Evolutionary conservation across 23 tunicate genomes (phyloP).

Genomic region (Phallusia fumigata): DNA sequence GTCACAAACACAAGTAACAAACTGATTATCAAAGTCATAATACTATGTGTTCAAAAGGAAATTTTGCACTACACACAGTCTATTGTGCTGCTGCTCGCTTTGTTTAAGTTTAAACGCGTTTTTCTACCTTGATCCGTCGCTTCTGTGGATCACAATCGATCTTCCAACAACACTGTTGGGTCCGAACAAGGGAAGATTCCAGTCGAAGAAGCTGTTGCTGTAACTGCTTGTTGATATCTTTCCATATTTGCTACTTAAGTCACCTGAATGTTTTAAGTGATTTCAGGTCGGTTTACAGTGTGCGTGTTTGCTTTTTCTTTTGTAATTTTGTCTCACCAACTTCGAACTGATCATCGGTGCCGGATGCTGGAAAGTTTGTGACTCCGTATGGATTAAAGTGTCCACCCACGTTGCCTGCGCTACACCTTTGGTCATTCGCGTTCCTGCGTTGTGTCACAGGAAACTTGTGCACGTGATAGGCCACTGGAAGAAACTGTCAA

Average conservation of each 20-base stretch:
- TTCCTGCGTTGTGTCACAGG: constrained; percentile 68
- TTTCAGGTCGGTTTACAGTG: too few species aligned
- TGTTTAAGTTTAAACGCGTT: too few species aligned
- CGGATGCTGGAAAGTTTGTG: neutral
- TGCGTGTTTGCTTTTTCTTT: too few species aligned
- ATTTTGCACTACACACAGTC: too few species aligned
- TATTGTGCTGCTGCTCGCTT: too few species aligned
- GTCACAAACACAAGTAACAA: too few species aligned
- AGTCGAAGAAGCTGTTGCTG: constrained; percentile 33
- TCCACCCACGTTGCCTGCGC: constrained; percentile 40
- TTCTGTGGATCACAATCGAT: constrained; percentile 67
- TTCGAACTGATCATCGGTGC: constrained; percentile 50
- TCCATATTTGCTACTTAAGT: constrained; percentile 47
- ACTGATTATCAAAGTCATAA: too few species aligned
- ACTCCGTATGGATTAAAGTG: constrained; percentile 78
- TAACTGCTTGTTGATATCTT: neutral
- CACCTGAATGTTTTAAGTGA: constrained; percentile 24
- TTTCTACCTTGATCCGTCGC: constrained; percentile 42
- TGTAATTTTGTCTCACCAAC: constrained; percentile 36
- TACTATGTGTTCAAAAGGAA: too few species aligned
- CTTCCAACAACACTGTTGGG: constrained; percentile 76
- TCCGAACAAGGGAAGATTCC: constrained; percentile 82
- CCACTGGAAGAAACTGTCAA: constrained; percentile 19
- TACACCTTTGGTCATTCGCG: constrained; percentile 37
- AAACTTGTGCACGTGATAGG: constrained; percentile 63